phyloP scores from a whole-genome alignment of 2,113 vertebrate species.

The Turnix velox region DNA sequence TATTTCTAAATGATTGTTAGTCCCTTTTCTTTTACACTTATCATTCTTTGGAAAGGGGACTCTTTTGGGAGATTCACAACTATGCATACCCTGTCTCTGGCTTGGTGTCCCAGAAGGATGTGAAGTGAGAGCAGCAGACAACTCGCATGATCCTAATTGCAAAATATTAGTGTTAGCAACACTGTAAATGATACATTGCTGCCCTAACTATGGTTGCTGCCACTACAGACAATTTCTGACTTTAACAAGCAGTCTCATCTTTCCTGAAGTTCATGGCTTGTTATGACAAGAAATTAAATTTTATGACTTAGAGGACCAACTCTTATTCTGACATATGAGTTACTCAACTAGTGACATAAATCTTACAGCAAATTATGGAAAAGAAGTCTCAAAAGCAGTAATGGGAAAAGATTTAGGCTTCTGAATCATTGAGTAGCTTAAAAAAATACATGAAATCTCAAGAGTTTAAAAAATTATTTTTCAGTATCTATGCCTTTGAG shows the following conservation, averaged over 20 bases:
- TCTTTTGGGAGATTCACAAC: neutral
- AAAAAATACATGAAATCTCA: neutral
- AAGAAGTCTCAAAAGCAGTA: neutral
- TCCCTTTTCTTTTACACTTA: neutral
- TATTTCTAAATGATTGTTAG: neutral
- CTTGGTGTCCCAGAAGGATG: neutral
- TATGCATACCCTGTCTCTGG: neutral
- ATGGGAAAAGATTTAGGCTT: neutral
- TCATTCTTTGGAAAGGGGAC: neutral
- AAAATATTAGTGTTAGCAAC: neutral
- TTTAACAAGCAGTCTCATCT: neutral
- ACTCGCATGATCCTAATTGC: neutral
- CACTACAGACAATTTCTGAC: neutral
- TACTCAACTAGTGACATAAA: neutral
- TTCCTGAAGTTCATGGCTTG: neutral
- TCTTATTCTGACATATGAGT: neutral
- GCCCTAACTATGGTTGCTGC: neutral
- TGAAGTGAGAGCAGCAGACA: neutral
- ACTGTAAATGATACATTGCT: neutral
- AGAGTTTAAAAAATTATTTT: neutral
- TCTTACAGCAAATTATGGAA: neutral
- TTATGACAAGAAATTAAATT: neutral
- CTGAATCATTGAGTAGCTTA: neutral
- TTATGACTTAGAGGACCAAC: neutral
- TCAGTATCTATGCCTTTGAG: neutral